phyloP scores from a whole-genome alignment of 2,797 vertebrate species.

The Anguilla marmorata region DNA sequence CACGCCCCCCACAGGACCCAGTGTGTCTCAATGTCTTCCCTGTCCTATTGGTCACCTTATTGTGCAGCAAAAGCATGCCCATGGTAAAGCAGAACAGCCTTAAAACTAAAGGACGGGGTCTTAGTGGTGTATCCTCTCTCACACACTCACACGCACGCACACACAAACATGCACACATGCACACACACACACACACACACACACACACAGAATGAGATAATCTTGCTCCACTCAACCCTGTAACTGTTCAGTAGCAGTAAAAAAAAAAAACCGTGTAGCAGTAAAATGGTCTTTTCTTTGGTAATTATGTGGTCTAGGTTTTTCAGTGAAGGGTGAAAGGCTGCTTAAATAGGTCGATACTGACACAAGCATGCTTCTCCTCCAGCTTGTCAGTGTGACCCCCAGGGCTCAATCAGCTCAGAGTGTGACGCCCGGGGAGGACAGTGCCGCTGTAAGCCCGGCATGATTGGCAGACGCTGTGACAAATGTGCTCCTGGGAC shows the following conservation, averaged over 20 bases:
- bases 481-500: constrained; percentile 84
- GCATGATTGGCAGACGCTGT: constrained; percentile 82
- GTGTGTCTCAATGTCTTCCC: not conserved
- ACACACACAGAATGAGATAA: not conserved
- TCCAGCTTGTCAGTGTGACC: constrained; percentile 88
- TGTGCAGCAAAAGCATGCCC: not conserved
- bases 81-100: not conserved
- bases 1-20: not conserved
- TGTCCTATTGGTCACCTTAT: not conserved
- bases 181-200: not conserved
- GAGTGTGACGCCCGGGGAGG: constrained; percentile 86
- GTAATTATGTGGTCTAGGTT: not conserved
- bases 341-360: not conserved
- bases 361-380: not conserved
- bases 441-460: constrained; percentile 87
- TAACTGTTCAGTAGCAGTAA: not conserved
- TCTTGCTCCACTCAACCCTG: not conserved
- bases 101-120: not conserved
- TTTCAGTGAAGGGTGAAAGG: not conserved
- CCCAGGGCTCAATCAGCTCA: constrained; percentile 86
- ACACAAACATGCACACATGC: not conserved
- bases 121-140: not conserved
- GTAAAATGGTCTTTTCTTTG: not conserved
- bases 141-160: not conserved
- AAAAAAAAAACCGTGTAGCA: no score